phyloP scores from a whole-genome alignment of 2,797 vertebrate species.

The Macropus fuliginosus region DNA sequence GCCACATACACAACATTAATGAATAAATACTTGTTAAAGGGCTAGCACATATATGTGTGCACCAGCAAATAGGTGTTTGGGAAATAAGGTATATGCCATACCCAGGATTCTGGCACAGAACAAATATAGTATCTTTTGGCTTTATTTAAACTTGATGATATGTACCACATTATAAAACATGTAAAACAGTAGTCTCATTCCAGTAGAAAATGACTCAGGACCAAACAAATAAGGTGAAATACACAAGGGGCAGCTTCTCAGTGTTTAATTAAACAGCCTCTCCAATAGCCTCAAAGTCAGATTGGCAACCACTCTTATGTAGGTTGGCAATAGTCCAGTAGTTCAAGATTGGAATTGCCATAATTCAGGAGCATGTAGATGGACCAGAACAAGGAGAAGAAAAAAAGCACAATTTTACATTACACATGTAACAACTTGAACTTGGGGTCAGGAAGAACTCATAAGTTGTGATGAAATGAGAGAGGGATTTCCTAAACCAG shows the following conservation, averaged over 20 bases:
- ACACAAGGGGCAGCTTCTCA: constrained; percentile 25
- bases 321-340: not conserved
- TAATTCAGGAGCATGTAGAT: not conserved
- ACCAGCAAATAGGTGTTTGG: not conserved
- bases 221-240: constrained; percentile 42
- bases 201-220: constrained; percentile 60
- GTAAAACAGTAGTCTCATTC: constrained; percentile 49
- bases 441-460: not conserved
- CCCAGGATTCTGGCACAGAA: not conserved
- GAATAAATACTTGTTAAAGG: not conserved
- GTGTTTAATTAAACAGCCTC: constrained; percentile 44
- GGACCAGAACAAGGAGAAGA: not conserved
- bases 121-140: not conserved
- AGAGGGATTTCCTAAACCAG: not conserved
- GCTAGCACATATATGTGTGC: not conserved
- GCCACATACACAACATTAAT: not conserved
- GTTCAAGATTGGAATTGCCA: not conserved
- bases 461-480: not conserved
- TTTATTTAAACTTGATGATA: constrained; percentile 56
- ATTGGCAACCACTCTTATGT: not conserved
- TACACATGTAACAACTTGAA: not conserved
- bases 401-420: not conserved
- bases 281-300: constrained; percentile 22
- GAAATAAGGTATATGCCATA: not conserved
- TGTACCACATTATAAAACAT: constrained; percentile 28